Base-by-base conservation (phyloP, 1,140 invertebrate genomes). In the Solenopsis fugax region DNA sequence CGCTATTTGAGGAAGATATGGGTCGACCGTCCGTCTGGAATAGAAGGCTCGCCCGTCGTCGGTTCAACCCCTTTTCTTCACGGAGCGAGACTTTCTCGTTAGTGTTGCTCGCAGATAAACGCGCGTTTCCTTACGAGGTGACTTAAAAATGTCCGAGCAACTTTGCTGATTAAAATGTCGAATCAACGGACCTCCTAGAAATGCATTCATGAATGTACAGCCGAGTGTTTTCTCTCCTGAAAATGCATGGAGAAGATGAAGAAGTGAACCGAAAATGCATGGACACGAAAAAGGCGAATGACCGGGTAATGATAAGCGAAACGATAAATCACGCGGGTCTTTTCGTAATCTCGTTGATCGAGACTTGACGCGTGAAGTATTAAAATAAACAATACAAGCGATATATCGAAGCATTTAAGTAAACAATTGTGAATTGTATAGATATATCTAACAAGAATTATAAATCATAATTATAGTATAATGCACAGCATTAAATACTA, bases 1-100 rank as follows among this genome's bases (percentile, higher is more conserved):
- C 86, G 69, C 78, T 90, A 90, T 91, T 92, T 87, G 86, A 91
- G 71, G 71, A 91, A 92, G 89, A 92, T 92, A 91, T 92, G 87
- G 92, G 90, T 91, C 90, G 91, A 52, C 90, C 65, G 65, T 89
- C 77, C 37, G 37, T 73, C 87, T 52, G 77, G 69, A 90, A 90
- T 86, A 85, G 65, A 88, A 86, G 84, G n/a, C 54, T 84, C 58
- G 52, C 41, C 52, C 24, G 58, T 48, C 76, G 41, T 82, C 58
- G 54, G 54, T 73, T 84, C 41, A 29, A 60, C 75, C 71, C 62
- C 81, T 75, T 90, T 81, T 86, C 73, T 58, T 78, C 24, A 24
- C 58, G 48, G 12, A 75, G 62, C 45, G 56, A 29, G 29, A 72
- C 65, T 87, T 89, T 71, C 73, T 67, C 88, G 88, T 72, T 73